Evolutionary conservation across 2,797 vertebrate species (phyloP), one percentile per base, ranked within the genome.

Genomic region (Gymnoscopelus microlampas): DNA sequence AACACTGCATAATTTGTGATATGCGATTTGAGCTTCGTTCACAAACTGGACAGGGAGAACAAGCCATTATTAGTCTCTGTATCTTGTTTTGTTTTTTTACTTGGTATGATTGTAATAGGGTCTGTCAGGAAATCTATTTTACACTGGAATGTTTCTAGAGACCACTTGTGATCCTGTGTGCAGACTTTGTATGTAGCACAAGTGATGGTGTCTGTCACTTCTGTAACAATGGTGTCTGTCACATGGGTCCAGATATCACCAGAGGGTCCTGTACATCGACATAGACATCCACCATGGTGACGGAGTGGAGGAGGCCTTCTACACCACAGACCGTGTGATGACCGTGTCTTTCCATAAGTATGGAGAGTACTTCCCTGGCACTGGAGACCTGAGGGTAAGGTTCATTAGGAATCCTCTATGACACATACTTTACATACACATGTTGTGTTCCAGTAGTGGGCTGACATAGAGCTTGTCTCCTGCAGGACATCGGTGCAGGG

Each of bases 281-380:
- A 99, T 99, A 14, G 98, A 99, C 81, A 99, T 99, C 85, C 98
- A 99, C 88, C 98, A 99, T 0, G 97, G 98, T 0, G 97, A 99
- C 2, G 98, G 98, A 0, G 97, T 99, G 74, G 98, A 99, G 86
- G 98, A 99, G 80, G 98, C 98, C 7, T 99, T 99, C 87, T 99
- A 99, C 83, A 99, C 98, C 89, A 99, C 97, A 14, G 97, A 98
- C 89, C 92, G 97, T 0, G 97, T 99, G 87, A 99, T 99, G 98
- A 98, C 98, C 0, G 97, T 98, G 74, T 99, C 98, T 76, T 99
- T 99, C 81, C 98, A 99, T 82, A 99, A 99, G 80, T 99, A 99
- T 0, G 97, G 98, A 60, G 98, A 99, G 77, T 99, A 99, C 91
- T 99, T 99, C 90, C 98, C 97, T 1, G 98, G 98, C 82, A 99